Conservation (phyloP, 2,888 invertebrate species). For the Entomobrya proxima region DNA sequence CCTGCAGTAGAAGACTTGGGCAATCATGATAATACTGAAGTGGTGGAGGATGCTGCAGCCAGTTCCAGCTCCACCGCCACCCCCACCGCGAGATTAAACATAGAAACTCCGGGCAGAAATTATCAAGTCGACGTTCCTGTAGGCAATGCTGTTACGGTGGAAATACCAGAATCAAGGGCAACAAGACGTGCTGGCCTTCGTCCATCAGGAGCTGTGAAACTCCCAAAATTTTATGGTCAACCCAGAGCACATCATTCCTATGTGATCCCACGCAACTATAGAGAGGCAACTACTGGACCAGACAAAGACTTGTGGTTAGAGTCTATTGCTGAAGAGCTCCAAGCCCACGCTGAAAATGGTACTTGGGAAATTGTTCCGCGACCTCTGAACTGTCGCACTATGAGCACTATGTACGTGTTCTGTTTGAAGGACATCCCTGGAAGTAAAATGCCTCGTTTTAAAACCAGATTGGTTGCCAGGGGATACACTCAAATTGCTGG, state of each 20-base stretch:
- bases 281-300: not conserved
- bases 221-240: too few species aligned
- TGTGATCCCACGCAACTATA: not conserved
- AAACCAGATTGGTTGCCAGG: not conserved
- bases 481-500: conserved; percentile 29
- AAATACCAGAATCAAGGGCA: too few species aligned
- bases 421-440: not conserved
- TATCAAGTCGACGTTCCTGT: too few species aligned
- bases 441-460: not conserved
- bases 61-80: too few species aligned
- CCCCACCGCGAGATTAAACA: too few species aligned
- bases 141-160: too few species aligned
- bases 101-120: too few species aligned
- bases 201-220: too few species aligned
- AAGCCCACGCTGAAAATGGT: not conserved
- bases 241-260: not conserved
- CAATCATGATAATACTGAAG: too few species aligned
- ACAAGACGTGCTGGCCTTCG: too few species aligned
- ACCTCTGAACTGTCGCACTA: not conserved
- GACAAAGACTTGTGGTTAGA: not conserved
- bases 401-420: not conserved
- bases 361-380: not conserved
- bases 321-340: not conserved
- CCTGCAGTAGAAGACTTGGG: too few species aligned
- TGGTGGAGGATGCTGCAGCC: too few species aligned